phyloP scores from a whole-genome alignment of 2,888 invertebrate genomes.

The Acanthacorydalis orientalis region DNA sequence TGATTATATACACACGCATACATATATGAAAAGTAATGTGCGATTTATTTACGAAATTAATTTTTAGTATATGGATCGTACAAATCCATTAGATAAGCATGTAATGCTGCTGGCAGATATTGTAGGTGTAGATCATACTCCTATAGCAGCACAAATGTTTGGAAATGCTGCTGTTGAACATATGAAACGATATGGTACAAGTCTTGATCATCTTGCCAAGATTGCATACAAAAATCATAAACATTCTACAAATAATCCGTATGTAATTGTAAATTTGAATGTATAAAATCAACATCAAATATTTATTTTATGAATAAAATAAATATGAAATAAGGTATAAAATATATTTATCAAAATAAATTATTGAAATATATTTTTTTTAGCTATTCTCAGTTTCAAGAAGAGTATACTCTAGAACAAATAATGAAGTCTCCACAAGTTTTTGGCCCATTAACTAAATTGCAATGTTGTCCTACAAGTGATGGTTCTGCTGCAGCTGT shows the following conservation, averaged over 20 bases:
- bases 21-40: no score
- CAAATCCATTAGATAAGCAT: conserved; percentile 81
- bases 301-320: conserved; percentile 1
- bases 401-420: conserved; percentile 81
- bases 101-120: conserved; percentile 70
- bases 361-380: conserved; percentile 6
- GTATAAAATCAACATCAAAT: no score
- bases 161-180: conserved; percentile 93
- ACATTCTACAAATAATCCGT: conserved; percentile 92
- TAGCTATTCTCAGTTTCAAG: conserved; percentile 82
- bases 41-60: not conserved
- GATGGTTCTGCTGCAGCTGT: conserved; percentile 95
- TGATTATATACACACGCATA: not conserved
- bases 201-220: conserved; percentile 85
- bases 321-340: not conserved
- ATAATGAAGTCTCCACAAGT: conserved; percentile 76
- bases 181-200: conserved; percentile 90
- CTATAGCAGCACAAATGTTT: conserved; percentile 88
- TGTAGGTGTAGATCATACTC: conserved; percentile 63
- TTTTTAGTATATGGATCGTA: conserved; percentile 54
- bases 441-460: conserved; percentile 82
- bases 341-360: no score
- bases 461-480: conserved; percentile 97
- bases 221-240: conserved; percentile 97
- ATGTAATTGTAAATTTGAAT: conserved; percentile 23